Evolutionary conservation across 2,113 vertebrate genomes (phyloP).

Genomic region (Rhynchopsitta pachyrhyncha): DNA sequence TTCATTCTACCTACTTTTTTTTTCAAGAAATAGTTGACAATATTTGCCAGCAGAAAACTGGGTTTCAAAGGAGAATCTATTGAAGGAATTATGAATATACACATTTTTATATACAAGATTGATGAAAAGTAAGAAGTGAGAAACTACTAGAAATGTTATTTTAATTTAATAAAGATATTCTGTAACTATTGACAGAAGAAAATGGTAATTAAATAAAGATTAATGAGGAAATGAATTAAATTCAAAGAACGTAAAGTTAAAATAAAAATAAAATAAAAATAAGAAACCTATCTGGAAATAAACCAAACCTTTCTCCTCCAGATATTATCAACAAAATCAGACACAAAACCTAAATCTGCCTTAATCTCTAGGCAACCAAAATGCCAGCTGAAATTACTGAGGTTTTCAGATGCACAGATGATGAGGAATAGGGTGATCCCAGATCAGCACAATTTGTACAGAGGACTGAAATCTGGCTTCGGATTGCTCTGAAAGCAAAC

Average conservation of each 20-base stretch:
- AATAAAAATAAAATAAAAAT: neutral
- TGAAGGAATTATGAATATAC: neutral
- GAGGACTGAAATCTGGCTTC: neutral
- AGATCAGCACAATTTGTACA: neutral
- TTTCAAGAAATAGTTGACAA: neutral
- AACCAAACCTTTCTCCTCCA: slow-evolving; percentile 26
- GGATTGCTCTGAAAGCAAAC: neutral
- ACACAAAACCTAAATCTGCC: neutral
- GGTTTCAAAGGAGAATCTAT: neutral
- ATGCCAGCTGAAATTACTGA: neutral
- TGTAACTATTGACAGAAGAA: neutral
- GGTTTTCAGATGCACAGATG: neutral
- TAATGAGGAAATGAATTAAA: slow-evolving; percentile 5
- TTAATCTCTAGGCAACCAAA: neutral
- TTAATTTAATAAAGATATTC: slow-evolving; percentile 15
- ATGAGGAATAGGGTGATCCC: neutral
- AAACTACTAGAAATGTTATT: neutral
- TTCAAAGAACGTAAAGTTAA: neutral
- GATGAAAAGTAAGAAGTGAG: neutral
- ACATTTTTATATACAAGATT: neutral
- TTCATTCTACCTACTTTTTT: neutral
- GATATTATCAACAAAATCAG: slow-evolving; percentile 34
- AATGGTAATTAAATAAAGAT: slow-evolving; percentile 30
- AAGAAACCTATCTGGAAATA: neutral
- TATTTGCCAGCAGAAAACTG: neutral